Base-by-base conservation (phyloP, 2,113 vertebrate genomes). In the Ammodytes dubius region DNA sequence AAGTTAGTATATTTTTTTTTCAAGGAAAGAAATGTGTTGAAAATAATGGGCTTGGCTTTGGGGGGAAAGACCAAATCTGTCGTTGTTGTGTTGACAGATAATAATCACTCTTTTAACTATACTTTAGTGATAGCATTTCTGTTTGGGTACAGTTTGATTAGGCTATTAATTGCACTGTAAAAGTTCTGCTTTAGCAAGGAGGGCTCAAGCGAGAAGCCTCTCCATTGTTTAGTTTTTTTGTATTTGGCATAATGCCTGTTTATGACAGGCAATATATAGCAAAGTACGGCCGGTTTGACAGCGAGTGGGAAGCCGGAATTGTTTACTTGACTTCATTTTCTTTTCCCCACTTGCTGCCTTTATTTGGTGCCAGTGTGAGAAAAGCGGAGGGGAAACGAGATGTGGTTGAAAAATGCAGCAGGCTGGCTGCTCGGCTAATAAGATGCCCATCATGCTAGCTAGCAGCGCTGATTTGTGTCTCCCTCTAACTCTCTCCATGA, bases 351-450 rank as follows among this genome's bases (percentile, higher is more conserved):
- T 93, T 91, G 92, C 85, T 91, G 92, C 93, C 92, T 91, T 92
- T 95, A 95, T 95, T 95, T 93, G 88, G 78, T 87, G 89, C 88
- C 83, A 88, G 88, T 93, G 89, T 88, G 87, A 91, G 91, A 88
- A 92, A 94, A 93, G 91, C 67, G 89, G 82, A 90, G 91, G 87
- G 27, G 85, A 81, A 86, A 88, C 89, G 91, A 89, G 91, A 89
- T 88, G 91, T 92, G 91, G 92, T 94, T 91, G 94, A 94, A 94
- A 94, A 96, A 95, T 96, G 93, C 93, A 92, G 94, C 93, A 86
- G 95, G 95, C 96, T 95, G 91, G 92, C 95, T 90, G 95, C 96
- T 97, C 91, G 90, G 93, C 95, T 98, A 98, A 98, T 97, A 96
- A 96, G 97, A 96, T 95, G 95, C 96, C 93, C 95, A 92, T 97